Base-by-base conservation (phyloP, 1,140 invertebrate genomes). In the Drosophila murphyi region DNA sequence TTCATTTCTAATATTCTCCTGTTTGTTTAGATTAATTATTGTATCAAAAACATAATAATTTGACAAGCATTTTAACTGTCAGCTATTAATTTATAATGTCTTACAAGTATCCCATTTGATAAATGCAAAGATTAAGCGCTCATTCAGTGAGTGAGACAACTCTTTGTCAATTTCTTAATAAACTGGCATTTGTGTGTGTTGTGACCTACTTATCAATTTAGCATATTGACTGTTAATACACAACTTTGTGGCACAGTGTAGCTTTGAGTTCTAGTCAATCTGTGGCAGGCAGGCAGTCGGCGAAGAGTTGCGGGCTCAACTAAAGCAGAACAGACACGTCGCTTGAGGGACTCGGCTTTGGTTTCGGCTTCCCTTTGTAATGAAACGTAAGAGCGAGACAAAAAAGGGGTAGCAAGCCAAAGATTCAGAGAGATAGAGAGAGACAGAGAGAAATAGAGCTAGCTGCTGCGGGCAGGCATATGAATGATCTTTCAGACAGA, bases 401-500 rank as follows among this genome's bases (percentile, higher is more conserved):
- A 32, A 34, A 29, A 12, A 52, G 31, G n/a, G 54, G n/a, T 5
- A 54, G 10, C 28, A 20, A 20, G 20, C 20, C 20, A 20, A 20
- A 20, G 20, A 20, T 2, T 28, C n/a, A 45, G 43, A 43, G 3
- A 59, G 31, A n/a, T 37, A 37, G 12, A 45, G 52, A 39, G 10
- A 41, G 12, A 48, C 48, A 45, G 28, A n/a, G 62, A 20, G 39
- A 50, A 29, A 20, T 62, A 51, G 39, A 59, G 54, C 41, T 32
- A 43, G 56, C 41, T 47, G 64, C 64, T 47, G 47, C 7, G 63
- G 87, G 71, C 81, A 68, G 80, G 86, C 80, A 78, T 75, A 89
- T 81, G 81, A 85, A 89, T 90, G 86, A 90, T 85, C 81, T 89
- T 80, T 71, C 68, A 75, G 85, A 89, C 85, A 89, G 85, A 90